A percentile compares a stretch with the other conserved stretches of the same genome.
Conservation (phyloP, 2,888 invertebrate species). For the Synergus umbraculus region DNA sequence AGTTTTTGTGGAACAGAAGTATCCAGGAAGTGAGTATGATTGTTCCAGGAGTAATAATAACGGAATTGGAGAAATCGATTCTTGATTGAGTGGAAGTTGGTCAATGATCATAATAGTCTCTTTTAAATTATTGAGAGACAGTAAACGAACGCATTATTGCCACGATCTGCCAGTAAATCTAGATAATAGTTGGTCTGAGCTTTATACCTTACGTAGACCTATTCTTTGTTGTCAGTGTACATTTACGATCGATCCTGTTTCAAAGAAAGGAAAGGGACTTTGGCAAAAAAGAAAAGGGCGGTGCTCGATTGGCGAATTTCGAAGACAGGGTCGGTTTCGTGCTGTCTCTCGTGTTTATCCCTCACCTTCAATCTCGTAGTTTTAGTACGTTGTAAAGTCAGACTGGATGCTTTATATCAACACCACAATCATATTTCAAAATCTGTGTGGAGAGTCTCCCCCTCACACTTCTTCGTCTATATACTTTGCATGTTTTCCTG, state of each 20-base stretch:
- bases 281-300: not conserved
- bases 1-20: not conserved
- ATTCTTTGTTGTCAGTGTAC: conserved; percentile 30
- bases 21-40: conserved; percentile 15
- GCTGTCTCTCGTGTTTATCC: conserved; percentile 49
- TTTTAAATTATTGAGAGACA: conserved; percentile 3
- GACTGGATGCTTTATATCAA: conserved; percentile 64
- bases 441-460: conserved; percentile 43
- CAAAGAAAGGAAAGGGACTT: conserved; percentile 4
- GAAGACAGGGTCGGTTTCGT: conserved; percentile 17
- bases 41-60: conserved; percentile 22
- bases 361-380: conserved; percentile 59
- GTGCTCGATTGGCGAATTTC: conserved; percentile 48
- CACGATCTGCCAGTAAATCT: conserved; percentile 12
- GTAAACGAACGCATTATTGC: conserved; percentile 25
- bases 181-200: not conserved
- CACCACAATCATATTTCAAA: conserved; percentile 65
- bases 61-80: conserved; percentile 22
- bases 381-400: conserved; percentile 65
- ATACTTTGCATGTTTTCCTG: conserved; percentile 38
- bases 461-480: conserved; percentile 33
- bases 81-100: conserved; percentile 16
- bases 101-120: not conserved
- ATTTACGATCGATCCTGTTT: conserved; percentile 39
- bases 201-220: conserved; percentile 25